phyloP scores from a whole-genome alignment of 2,888 invertebrate species.

The Pecten maximus region DNA sequence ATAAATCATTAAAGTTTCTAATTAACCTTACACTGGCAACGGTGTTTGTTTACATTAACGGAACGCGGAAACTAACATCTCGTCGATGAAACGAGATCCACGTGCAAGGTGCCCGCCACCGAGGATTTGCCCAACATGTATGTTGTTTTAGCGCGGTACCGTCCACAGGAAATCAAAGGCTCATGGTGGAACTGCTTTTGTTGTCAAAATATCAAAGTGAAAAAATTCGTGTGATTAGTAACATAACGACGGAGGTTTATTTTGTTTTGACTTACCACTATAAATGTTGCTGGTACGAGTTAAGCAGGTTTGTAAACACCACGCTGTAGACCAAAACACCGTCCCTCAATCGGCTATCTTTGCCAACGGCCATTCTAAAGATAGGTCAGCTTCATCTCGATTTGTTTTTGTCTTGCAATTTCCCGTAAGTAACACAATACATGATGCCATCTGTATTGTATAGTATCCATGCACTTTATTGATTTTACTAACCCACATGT shows the following conservation, averaged over 20 bases:
- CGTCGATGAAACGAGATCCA: slow-evolving; percentile 44
- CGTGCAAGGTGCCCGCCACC: slow-evolving; percentile 42
- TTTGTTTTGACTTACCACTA: slow-evolving; percentile 47
- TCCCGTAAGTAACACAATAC: neutral
- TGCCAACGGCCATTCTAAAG: neutral
- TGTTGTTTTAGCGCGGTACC: slow-evolving; percentile 47
- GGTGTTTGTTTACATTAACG: slow-evolving; percentile 51
- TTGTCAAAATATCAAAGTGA: slow-evolving; percentile 54
- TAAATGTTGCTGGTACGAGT: slow-evolving; percentile 48
- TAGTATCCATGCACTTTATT: neutral
- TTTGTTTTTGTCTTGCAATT: neutral
- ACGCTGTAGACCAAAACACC: slow-evolving; percentile 46
- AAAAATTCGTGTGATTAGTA: slow-evolving; percentile 51
- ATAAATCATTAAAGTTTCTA: slow-evolving; percentile 51
- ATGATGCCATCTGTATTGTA: neutral
- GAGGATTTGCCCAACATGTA: slow-evolving; percentile 39
- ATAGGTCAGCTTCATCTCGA: neutral
- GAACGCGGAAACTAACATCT: slow-evolving; percentile 46
- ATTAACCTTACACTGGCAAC: slow-evolving; percentile 42
- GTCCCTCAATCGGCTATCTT: neutral
- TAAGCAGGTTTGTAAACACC: slow-evolving; percentile 43
- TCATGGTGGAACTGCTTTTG: slow-evolving; percentile 46
- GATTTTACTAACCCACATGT: neutral
- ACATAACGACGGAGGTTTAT: slow-evolving; percentile 47
- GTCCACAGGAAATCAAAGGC: slow-evolving; percentile 43